These are phyloP conservation scores for Globodera ellingtonae DNA, from an alignment of 1,140 invertebrate species.

Conservation along the genomic window DNA sequence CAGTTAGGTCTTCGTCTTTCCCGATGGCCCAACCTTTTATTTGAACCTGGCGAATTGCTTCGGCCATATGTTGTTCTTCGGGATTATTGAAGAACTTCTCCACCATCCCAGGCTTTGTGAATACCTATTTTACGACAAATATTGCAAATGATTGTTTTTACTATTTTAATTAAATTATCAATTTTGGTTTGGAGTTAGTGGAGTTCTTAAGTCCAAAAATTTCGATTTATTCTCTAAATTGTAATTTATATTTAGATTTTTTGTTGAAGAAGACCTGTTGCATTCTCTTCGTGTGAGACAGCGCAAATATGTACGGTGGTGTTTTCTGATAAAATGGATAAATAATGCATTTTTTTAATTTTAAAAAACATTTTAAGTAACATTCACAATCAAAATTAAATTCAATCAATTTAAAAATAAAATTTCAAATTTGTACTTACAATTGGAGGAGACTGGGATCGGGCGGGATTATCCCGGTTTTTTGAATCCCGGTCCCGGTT, in stretches of 20 bases:
- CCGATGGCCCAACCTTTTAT: neutral
- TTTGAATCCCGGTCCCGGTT: no score
- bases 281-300: neutral
- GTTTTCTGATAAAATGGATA: neutral
- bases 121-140: neutral
- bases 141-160: neutral
- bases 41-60: neutral
- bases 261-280: neutral
- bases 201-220: neutral
- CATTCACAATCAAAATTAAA: no score
- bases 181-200: neutral
- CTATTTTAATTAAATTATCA: neutral
- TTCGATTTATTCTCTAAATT: neutral
- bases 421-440: no score
- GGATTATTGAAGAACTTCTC: neutral
- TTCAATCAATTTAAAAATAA: no score
- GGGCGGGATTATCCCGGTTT: no score
- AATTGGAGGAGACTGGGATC: no score
- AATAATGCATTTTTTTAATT: neutral
- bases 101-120: neutral
- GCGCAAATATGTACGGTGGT: neutral
- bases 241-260: neutral
- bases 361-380: no score
- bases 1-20: neutral
- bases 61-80: neutral